Evolutionary conservation across 1,140 invertebrate genomes (phyloP).

Genomic region (Conopomorpha cramerella): DNA sequence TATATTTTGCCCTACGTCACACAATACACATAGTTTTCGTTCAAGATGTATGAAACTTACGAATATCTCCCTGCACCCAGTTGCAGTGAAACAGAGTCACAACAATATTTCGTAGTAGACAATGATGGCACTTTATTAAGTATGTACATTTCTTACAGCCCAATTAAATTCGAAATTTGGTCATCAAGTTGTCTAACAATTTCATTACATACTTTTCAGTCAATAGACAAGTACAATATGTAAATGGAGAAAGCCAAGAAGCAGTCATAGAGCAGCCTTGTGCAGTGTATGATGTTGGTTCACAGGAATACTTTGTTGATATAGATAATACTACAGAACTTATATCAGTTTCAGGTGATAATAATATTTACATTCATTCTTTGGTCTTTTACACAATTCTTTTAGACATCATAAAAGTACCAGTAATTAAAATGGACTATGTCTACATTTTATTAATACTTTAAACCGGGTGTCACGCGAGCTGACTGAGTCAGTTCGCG

Average conservation of each 20-base stretch:
- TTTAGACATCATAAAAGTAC: no score
- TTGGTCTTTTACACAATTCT: no score
- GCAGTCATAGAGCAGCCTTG: conserved; percentile 16
- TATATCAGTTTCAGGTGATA: conserved; percentile 30
- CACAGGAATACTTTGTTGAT: conserved; percentile 35
- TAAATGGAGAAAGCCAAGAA: conserved; percentile 28
- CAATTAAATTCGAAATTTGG: no score
- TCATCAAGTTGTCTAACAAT: no score
- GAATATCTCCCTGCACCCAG: conserved; percentile 24
- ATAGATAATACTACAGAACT: conserved; percentile 27
- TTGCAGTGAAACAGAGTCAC: conserved; percentile 13
- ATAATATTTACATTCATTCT: background rate
- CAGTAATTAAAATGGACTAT: background rate
- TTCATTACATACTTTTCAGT: conserved; percentile 18
- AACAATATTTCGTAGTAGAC: conserved; percentile 34
- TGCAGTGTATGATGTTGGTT: conserved; percentile 23
- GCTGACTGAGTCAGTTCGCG: no score
- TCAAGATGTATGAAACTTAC: conserved; percentile 27
- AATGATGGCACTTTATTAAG: conserved; percentile 35
- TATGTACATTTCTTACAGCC: conserved; percentile 14
- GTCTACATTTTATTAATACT: no score
- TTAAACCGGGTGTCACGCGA: no score
- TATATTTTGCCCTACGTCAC: conserved; percentile 56
- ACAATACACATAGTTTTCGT: no score
- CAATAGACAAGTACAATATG: conserved; percentile 33